Percentiles rank a stretch among this genome's conserved stretches.
Conservation (phyloP, 1,140 invertebrate genomes). For the Bombus impatiens region DNA sequence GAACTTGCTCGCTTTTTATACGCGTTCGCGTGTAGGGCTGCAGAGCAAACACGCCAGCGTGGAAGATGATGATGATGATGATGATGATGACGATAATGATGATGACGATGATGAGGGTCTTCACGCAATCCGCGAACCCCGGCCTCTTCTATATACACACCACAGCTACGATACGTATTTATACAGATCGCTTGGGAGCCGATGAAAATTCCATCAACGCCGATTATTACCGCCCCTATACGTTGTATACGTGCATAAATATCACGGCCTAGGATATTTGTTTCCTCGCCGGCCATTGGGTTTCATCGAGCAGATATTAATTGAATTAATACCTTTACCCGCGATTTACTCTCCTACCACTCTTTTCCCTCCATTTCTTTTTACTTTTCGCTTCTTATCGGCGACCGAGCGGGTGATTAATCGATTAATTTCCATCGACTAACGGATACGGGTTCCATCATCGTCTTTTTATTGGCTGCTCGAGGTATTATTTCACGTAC, state of each 20-base stretch:
- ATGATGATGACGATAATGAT: conserved; percentile 68
- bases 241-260: not conserved
- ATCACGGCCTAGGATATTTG: not conserved
- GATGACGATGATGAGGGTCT: conserved; percentile 74
- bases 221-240: conserved; percentile 30
- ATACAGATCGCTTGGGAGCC: conserved; percentile 41
- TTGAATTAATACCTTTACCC: conserved; percentile 25
- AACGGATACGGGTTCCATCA: no score
- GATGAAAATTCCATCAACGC: conserved; percentile 56
- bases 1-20: conserved; percentile 72
- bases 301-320: conserved; percentile 21
- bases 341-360: not conserved
- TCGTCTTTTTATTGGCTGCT: not conserved
- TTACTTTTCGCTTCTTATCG: not conserved
- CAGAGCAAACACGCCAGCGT: conserved; percentile 75
- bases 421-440: conserved; percentile 24
- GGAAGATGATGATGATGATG: conserved; percentile 69
- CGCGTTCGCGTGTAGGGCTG: conserved; percentile 60
- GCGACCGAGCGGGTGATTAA: conserved; percentile 4
- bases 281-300: not conserved
- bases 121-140: conserved; percentile 57
- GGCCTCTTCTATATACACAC: conserved; percentile 28
- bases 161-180: conserved; percentile 8
- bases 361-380: not conserved
- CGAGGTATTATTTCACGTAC: not conserved